These are phyloP conservation scores for Allygus modestus DNA, from an alignment of 2,888 invertebrate genomes.

Conservation along the genomic window DNA sequence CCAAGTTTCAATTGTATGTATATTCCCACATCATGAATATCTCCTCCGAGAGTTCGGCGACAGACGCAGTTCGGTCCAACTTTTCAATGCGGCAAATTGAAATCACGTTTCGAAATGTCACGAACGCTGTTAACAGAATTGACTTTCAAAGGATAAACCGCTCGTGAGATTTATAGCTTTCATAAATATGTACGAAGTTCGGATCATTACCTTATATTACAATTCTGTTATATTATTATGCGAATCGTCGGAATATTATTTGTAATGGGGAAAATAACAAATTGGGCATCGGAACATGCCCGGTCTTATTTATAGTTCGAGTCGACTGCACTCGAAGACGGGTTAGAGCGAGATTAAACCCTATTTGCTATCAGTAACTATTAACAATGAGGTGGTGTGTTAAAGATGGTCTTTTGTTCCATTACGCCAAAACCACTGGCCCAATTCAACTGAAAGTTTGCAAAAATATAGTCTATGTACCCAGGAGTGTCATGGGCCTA, in stretches of 20 bases:
- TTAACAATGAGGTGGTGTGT: too few relatives aligned
- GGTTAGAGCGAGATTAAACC: too few relatives aligned
- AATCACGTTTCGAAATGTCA: slow-evolving; percentile 51
- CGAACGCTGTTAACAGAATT: slow-evolving; percentile 30
- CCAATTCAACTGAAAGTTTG: too few relatives aligned
- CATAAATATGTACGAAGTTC: slow-evolving; percentile 45
- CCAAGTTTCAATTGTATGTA: slow-evolving; percentile 49
- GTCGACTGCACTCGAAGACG: too few relatives aligned
- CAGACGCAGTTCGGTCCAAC: slow-evolving; percentile 5
- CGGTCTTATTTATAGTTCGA: background rate
- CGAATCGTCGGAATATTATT: slow-evolving; percentile 26
- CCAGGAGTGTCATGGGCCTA: too few relatives aligned
- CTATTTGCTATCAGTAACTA: too few relatives aligned
- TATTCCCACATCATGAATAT: too few relatives aligned
- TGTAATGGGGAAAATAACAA: slow-evolving; percentile 29
- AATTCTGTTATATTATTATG: slow-evolving; percentile 17
- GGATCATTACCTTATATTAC: slow-evolving; percentile 48
- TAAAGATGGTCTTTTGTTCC: too few relatives aligned
- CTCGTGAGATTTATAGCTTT: slow-evolving; percentile 39
- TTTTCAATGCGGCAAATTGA: slow-evolving; percentile 46
- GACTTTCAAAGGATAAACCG: slow-evolving; percentile 44
- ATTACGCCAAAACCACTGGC: too few relatives aligned
- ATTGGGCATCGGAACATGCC: background rate
- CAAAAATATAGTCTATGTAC: too few relatives aligned
- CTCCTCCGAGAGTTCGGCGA: slow-evolving; percentile 13